phyloP scores from a whole-genome alignment of 2,888 invertebrate species.

The Punctoribates punctum region DNA sequence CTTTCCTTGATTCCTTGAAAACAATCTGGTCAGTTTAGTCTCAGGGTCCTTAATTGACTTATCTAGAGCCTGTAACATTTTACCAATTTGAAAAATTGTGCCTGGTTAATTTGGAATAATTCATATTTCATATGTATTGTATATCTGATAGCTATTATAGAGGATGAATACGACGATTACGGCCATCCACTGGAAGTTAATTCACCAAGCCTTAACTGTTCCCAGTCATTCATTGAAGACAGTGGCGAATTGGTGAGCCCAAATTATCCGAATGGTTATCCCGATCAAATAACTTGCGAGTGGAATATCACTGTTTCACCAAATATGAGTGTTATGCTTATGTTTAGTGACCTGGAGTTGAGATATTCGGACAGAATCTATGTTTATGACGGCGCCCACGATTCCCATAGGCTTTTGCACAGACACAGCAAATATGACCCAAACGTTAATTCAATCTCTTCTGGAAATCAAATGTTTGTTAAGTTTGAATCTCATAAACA shows the following conservation, averaged over 20 bases:
- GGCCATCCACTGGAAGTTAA: too few species aligned
- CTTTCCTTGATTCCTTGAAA: too few species aligned
- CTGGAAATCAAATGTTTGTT: background rate
- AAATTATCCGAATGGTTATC: background rate
- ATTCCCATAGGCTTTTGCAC: background rate
- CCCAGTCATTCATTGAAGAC: background rate
- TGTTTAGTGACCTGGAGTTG: background rate
- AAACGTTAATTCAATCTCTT: background rate
- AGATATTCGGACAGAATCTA: background rate
- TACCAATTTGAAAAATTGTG: too few species aligned
- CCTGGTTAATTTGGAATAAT: too few species aligned
- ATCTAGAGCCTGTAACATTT: too few species aligned
- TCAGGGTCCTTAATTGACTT: too few species aligned
- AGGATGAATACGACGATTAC: too few species aligned
- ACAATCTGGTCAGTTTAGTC: too few species aligned
- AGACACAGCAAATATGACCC: background rate
- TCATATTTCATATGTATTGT: too few species aligned
- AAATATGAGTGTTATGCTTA: background rate
- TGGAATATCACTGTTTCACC: background rate
- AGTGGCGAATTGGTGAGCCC: background rate
- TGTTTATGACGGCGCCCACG: background rate
- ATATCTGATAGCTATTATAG: too few species aligned
- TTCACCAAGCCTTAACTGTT: background rate
- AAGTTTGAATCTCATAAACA: background rate
- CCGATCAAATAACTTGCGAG: background rate